Evolutionary conservation across 2,797 vertebrate genomes (phyloP).

Genomic region (Pipistrellus pygmaeus): DNA sequence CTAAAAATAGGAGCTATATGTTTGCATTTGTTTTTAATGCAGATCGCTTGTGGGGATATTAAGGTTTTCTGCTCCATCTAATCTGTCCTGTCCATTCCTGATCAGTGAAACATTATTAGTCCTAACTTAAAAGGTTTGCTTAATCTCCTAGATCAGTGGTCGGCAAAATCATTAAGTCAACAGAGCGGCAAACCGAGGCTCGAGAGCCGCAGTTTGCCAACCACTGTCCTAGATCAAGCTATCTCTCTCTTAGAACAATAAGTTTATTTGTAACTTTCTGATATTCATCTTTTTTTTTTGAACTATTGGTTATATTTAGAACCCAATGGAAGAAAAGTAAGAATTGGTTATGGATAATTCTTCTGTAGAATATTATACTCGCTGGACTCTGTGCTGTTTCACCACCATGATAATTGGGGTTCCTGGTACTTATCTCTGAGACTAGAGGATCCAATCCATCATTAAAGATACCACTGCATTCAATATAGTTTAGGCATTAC

Average conservation of each 20-base stretch:
- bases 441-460: not conserved
- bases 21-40: constrained; percentile 27
- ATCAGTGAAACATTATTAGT: not conserved
- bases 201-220: too few relatives aligned
- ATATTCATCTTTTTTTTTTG: not conserved
- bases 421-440: not conserved
- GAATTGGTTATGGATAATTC: not conserved
- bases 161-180: too few relatives aligned
- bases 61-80: not conserved
- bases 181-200: too few relatives aligned
- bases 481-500: not conserved
- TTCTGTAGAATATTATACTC: not conserved
- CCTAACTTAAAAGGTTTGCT: constrained; percentile 13
- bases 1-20: not conserved
- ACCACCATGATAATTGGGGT: not conserved
- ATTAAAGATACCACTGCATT: not conserved
- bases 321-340: not conserved
- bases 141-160: not conserved
- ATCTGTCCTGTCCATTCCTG: constrained; percentile 6
- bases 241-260: not conserved
- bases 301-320: constrained; percentile 35
- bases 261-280: not conserved
- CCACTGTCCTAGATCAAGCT: not conserved
- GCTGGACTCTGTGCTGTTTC: not conserved
- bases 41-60: not conserved